Evolutionary conservation across 2,113 vertebrate genomes (phyloP).

Genomic region (Boleophthalmus pectinirostris): DNA sequence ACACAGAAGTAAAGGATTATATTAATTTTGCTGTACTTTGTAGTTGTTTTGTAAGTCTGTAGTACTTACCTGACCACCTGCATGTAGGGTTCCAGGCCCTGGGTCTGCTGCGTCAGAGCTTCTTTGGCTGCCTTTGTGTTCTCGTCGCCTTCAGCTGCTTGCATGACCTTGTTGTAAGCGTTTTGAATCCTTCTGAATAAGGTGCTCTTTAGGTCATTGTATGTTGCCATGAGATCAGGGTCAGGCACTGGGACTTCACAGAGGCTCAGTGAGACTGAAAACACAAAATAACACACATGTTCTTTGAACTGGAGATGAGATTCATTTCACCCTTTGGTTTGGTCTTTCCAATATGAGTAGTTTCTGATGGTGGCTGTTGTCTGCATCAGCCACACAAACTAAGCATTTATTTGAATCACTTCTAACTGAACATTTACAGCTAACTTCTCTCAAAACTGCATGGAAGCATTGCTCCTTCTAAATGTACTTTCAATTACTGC

Average conservation of each 20-base stretch:
- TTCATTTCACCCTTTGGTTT: not conserved
- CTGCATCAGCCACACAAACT: not conserved
- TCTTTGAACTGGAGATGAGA: not conserved
- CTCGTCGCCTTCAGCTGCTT: accelerated
- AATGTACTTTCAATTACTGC: no score
- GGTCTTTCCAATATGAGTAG: not conserved
- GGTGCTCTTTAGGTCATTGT: constrained; percentile 31
- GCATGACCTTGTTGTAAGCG: constrained; percentile 19
- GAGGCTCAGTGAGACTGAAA: constrained; percentile 72
- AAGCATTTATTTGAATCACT: not conserved
- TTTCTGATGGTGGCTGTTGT: not conserved
- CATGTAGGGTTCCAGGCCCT: constrained; percentile 22
- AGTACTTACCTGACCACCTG: constrained; percentile 63
- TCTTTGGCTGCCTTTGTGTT: constrained; percentile 1
- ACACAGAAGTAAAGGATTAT: constrained; percentile 8
- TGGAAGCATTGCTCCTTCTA: not conserved
- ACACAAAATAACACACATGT: not conserved
- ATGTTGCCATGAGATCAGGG: constrained; percentile 69
- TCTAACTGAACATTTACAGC: not conserved
- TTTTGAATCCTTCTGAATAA: constrained; percentile 60
- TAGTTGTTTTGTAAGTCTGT: not conserved
- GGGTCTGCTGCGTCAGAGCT: accelerated
- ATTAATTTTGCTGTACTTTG: not conserved
- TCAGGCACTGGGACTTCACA: constrained; percentile 42
- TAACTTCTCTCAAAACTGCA: not conserved